Conservation (phyloP, 2,888 invertebrate genomes). For the Lochmaea capreae region DNA sequence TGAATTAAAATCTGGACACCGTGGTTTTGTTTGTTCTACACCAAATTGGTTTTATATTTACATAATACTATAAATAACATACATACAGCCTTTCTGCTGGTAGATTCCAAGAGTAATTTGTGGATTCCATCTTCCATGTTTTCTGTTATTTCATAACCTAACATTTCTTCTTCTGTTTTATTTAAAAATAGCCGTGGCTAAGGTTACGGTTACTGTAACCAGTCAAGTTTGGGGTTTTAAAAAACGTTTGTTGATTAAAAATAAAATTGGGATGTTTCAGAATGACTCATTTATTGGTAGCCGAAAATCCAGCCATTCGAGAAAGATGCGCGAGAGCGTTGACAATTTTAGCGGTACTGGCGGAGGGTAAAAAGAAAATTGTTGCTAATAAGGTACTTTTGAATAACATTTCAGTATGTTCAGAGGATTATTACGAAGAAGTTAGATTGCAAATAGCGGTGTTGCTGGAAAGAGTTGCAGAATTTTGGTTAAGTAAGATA, state of each 20-base stretch:
- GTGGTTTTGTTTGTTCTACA: no score
- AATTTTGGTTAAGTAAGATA: conserved; percentile 58
- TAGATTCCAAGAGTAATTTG: no score
- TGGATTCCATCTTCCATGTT: no score
- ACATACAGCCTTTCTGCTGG: no score
- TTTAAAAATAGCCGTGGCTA: no score
- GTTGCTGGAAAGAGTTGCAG: conserved; percentile 62
- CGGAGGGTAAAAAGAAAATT: conserved; percentile 63
- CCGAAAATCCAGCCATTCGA: conserved; percentile 55
- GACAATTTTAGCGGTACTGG: conserved; percentile 60
- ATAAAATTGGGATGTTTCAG: conserved; percentile 47
- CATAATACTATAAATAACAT: background rate
- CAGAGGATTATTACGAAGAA: conserved; percentile 58
- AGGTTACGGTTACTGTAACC: no score
- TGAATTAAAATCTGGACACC: no score
- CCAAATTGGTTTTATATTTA: background rate
- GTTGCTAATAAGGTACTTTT: conserved; percentile 59
- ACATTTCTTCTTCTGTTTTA: no score
- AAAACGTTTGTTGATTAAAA: no score
- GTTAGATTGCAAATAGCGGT: conserved; percentile 63
- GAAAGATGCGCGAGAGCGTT: conserved; percentile 63
- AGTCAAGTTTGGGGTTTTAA: no score
- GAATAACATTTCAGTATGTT: conserved; percentile 56
- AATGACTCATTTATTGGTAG: conserved; percentile 59
- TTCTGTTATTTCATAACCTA: no score